Base-by-base conservation (phyloP, 2,888 invertebrate species). In the Hedychridium roseum region DNA sequence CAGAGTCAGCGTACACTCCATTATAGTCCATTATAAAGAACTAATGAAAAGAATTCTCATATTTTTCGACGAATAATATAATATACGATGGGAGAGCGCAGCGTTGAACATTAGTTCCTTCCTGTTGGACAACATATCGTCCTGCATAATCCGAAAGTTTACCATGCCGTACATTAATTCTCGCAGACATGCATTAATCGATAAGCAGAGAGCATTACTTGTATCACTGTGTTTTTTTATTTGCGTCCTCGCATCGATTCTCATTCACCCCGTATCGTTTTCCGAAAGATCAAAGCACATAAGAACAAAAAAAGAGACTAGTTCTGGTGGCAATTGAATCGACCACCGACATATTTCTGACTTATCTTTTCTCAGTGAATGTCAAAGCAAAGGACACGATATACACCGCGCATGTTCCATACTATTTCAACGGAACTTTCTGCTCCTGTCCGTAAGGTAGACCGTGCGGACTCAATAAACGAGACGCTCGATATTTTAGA, bases 181-280 rank as follows among this genome's bases (percentile, higher is more conserved):
- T 65, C 54, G 52, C 60, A 65, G 60, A 54, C 47, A 52, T 66
- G 49, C 49, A 60, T 60, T 64, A 66, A 66, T 60, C 34, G 45
- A 52, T 64, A 66, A 62, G 54, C 56, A 59, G 54, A 38, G 32
- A 64, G 42, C 61, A 56, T 61, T 63, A 61, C 51, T 66, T 68
- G 68, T 70, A 64, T 68, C 68, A 69, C 65, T 69, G 66, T 68
- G 64, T 61, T 64, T 64, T 48, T 64, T 57, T 41, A 42, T 65
- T 61, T 64, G 53, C 55, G 60, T 56, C 55, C 56, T 60, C 60
- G 50, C 59, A 69, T 71, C 59, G 62, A 63, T 66, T 65, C n/a
- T n/a, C 64, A 66, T 67, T 69, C 68, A 68, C 62, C 54, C 60
- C 68, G 64, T 71, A 70, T 71, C 71, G 67, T 69, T 71, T 71